Evolutionary conservation across 2,113 vertebrate genomes (phyloP).

Genomic region (Eptesicus fuscus): DNA sequence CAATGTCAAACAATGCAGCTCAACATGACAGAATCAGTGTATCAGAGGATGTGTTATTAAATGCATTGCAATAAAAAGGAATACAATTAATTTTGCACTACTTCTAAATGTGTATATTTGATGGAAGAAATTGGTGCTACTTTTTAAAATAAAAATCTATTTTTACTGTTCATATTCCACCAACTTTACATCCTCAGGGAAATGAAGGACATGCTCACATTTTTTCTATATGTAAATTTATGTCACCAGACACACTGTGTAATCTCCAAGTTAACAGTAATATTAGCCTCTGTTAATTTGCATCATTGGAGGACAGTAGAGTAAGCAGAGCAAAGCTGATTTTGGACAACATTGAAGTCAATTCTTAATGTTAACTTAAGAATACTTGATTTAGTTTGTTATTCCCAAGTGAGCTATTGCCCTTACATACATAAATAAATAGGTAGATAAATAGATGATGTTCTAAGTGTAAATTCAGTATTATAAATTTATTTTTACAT

Average conservation of each 20-base stretch:
- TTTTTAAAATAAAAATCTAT: constrained; percentile 48
- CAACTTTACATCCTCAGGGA: not conserved
- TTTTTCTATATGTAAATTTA: not conserved
- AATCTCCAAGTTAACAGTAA: not conserved
- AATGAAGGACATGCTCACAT: constrained; percentile 17
- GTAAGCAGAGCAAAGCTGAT: not conserved
- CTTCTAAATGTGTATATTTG: not conserved
- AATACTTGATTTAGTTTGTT: not conserved
- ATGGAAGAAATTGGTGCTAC: not conserved
- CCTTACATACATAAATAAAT: not conserved
- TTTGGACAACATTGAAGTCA: not conserved
- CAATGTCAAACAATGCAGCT: not conserved
- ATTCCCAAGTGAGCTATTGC: not conserved
- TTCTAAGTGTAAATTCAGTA: not conserved
- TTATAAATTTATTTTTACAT: not conserved
- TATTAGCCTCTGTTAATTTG: not conserved
- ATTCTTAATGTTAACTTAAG: not conserved
- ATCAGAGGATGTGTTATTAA: constrained; percentile 39
- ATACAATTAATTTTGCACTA: constrained; percentile 51
- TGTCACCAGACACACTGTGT: not conserved
- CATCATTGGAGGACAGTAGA: not conserved
- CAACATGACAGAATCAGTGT: not conserved
- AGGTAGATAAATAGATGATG: not conserved
- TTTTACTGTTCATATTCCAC: constrained; percentile 17
- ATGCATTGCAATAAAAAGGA: constrained; percentile 43